Base-by-base conservation (phyloP, 2,888 invertebrate genomes). In the Reticulitermes lucifugus region DNA sequence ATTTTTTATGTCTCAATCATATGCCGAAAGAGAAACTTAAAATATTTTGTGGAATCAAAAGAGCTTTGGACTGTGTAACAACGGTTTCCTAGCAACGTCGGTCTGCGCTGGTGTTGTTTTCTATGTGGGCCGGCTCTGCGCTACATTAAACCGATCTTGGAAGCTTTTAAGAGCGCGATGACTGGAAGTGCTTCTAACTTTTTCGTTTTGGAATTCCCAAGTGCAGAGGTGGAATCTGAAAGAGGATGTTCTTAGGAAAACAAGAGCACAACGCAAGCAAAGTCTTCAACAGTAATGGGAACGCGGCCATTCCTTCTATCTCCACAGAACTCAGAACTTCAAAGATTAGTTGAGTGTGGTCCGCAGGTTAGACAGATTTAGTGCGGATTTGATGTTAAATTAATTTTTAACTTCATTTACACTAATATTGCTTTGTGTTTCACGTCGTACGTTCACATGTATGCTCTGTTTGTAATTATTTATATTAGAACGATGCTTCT, bases 211-310 rank as follows among this genome's bases (percentile, higher is more conserved):
- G 65, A 25, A 25, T 65, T n/a, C 14, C 65, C 65, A 65, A 65
- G 65, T 65, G 65, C 55, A 55, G 55, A 55, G 55, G 55, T 65
- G n/a, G 65, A 25, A 65, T 6, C n/a, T 25, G 65, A 6, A 65
- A 14, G n/a, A 25, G n/a, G 65, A 65, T 65, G 65, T 65, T n/a
- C 65, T 25, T 65, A 65, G n/a, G 65, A 65, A 65, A 65, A 65
- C 65, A 65, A 65, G 65, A 65, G 65, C 65, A 25, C 65, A 65
- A 25, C 65, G 65, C 65, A 65, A 65, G 65, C n/a, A n/a, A 65
- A n/a, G 65, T 65, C 65, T n/a, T 65, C 65, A 65, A 65, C 65
- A 65, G 25, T 65, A 65, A 65, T 65, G 65, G 65, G 65, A 65
- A 12, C 65, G 6, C 25, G 25, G 65, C 65, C 65, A 65, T 65